Evolutionary conservation across 2,888 invertebrate genomes (phyloP).

Genomic region (Eulithis prunata): DNA sequence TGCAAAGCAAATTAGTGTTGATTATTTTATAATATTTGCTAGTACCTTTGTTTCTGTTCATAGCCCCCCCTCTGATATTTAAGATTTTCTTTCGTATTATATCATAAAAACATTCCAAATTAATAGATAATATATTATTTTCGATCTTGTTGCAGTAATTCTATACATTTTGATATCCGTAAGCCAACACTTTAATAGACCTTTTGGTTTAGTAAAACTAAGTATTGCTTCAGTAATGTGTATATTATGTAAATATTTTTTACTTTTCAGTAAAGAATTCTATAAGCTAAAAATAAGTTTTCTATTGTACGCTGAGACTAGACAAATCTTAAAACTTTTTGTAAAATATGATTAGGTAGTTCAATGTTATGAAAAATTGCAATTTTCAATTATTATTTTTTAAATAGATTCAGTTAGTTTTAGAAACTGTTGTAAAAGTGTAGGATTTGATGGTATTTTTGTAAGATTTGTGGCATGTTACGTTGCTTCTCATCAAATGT

Average conservation of each 20-base stretch:
- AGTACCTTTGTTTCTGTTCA: conserved; percentile 16
- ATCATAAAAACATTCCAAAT: conserved; percentile 41
- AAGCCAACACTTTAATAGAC: neutral
- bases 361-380: neutral
- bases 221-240: conserved; percentile 1
- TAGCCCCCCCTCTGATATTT: conserved; percentile 27
- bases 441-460: conserved; percentile 27
- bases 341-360: conserved; percentile 9
- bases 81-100: conserved; percentile 13
- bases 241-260: conserved; percentile 64
- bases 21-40: conserved; percentile 36
- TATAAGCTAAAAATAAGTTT: conserved; percentile 3
- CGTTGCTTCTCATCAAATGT: conserved; percentile 42
- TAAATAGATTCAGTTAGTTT: conserved; percentile 9
- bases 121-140: conserved; percentile 17
- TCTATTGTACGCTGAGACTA: neutral
- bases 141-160: conserved; percentile 5
- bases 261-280: neutral
- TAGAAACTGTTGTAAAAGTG: conserved; percentile 16
- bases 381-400: conserved; percentile 5
- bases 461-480: conserved; percentile 30
- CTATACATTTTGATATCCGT: neutral
- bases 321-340: conserved; percentile 4
- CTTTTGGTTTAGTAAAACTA: neutral
- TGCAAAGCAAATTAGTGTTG: conserved; percentile 25